phyloP scores from a whole-genome alignment of 2,797 vertebrate species.

The Anisognathus igniventris region DNA sequence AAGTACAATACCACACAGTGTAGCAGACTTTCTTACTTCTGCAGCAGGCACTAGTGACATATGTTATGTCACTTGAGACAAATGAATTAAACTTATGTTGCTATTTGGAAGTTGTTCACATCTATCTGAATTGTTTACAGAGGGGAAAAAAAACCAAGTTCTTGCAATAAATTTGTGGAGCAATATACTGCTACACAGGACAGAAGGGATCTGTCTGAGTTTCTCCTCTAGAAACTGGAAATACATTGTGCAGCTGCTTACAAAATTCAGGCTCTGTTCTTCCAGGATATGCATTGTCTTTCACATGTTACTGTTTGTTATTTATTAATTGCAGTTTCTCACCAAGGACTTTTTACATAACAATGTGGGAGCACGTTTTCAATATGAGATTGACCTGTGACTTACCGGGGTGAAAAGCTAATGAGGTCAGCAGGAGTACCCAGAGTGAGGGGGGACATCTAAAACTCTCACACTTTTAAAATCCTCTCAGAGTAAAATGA shows the following conservation, averaged over 20 bases:
- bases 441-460: not conserved
- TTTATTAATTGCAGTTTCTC: slow-evolving; percentile 50
- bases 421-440: not conserved
- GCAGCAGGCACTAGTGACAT: slow-evolving; percentile 23
- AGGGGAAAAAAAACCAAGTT: not conserved
- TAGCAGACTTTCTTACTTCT: not conserved
- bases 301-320: slow-evolving; percentile 6
- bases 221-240: not conserved
- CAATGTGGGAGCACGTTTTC: not conserved
- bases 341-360: slow-evolving; percentile 17
- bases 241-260: not conserved
- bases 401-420: slow-evolving; percentile 22
- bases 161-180: slow-evolving; percentile 37
- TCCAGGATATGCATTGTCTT: not conserved
- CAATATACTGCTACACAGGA: not conserved
- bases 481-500: slow-evolving; percentile 7
- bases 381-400: not conserved
- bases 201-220: not conserved
- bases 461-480: not conserved
- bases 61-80: slow-evolving; percentile 57
- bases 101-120: slow-evolving; percentile 56
- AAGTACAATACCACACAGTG: not conserved
- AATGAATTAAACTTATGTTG: slow-evolving; percentile 57
- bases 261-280: not conserved
- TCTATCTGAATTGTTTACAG: slow-evolving; percentile 55